These are phyloP conservation scores for Manacus vitellinus DNA, from an alignment of 2,113 vertebrate species.

Conservation along the genomic window DNA sequence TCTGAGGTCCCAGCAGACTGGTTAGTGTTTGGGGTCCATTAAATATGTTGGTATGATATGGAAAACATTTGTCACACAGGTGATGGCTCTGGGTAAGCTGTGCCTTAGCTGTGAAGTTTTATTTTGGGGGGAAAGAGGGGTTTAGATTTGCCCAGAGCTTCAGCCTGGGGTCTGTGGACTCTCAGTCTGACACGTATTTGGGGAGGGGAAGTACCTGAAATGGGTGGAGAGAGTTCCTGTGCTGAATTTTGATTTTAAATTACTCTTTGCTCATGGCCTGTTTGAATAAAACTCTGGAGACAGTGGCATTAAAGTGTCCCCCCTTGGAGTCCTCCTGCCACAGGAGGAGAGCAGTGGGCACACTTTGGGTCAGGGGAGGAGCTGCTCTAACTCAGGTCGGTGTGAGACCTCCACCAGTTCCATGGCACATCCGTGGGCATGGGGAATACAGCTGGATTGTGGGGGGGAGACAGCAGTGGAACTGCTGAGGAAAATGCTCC, in stretches of 20 bases:
- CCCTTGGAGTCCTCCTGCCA: background rate
- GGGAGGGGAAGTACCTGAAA: background rate
- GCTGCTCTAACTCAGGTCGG: background rate
- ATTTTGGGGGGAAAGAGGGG: rapidly evolving
- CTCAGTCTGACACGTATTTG: background rate
- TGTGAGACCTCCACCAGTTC: background rate
- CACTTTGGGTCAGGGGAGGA: background rate
- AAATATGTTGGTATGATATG: background rate
- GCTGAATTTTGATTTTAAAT: background rate
- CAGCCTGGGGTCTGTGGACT: background rate
- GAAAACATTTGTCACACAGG: background rate
- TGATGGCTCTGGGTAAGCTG: background rate
- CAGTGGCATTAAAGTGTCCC: background rate
- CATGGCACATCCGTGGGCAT: background rate
- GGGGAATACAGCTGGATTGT: background rate
- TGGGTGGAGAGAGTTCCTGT: background rate
- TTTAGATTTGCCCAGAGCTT: background rate
- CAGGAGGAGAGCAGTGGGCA: background rate
- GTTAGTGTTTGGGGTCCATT: background rate
- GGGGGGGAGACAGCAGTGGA: too few species aligned
- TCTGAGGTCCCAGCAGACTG: background rate
- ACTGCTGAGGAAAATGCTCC: background rate
- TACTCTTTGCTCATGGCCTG: background rate
- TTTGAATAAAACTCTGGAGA: background rate
- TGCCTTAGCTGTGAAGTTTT: background rate